Conservation (phyloP, 2,797 vertebrate species). For the Gambusia yucatana region DNA sequence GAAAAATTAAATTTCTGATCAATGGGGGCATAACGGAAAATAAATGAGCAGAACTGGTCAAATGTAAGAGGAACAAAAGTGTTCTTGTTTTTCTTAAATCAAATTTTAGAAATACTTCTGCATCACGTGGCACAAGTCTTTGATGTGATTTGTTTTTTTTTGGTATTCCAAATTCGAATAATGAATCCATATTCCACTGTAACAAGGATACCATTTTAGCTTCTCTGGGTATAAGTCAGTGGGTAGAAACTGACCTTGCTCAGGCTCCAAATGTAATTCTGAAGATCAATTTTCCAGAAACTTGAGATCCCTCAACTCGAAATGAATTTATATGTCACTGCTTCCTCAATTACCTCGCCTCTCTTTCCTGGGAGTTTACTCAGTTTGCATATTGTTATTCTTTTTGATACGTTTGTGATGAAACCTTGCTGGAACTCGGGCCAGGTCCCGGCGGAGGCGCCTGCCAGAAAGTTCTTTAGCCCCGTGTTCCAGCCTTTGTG, state of each 20-base stretch:
- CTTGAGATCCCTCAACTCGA: slow-evolving; percentile 28
- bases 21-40: too few relatives aligned
- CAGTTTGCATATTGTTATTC: slow-evolving; percentile 57
- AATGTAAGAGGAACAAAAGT: not conserved
- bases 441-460: slow-evolving; percentile 46
- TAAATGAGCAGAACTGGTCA: not conserved
- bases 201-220: slow-evolving; percentile 11
- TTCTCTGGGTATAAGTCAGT: slow-evolving; percentile 14
- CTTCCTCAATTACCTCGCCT: slow-evolving; percentile 48
- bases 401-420: slow-evolving; percentile 44
- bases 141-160: slow-evolving; percentile 14
- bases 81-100: not conserved
- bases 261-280: slow-evolving; percentile 45
- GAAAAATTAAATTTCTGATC: too few relatives aligned
- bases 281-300: slow-evolving; percentile 41
- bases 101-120: not conserved
- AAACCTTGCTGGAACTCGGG: slow-evolving; percentile 42
- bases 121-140: not conserved
- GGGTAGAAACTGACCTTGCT: slow-evolving; percentile 16
- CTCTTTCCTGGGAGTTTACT: slow-evolving; percentile 54
- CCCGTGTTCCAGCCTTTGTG: slow-evolving; percentile 57
- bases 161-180: slow-evolving; percentile 23
- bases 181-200: slow-evolving; percentile 6
- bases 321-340: slow-evolving; percentile 45
- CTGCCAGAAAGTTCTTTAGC: slow-evolving; percentile 60